phyloP scores from a whole-genome alignment of 2,113 vertebrate genomes.

The Gymnogyps californianus region DNA sequence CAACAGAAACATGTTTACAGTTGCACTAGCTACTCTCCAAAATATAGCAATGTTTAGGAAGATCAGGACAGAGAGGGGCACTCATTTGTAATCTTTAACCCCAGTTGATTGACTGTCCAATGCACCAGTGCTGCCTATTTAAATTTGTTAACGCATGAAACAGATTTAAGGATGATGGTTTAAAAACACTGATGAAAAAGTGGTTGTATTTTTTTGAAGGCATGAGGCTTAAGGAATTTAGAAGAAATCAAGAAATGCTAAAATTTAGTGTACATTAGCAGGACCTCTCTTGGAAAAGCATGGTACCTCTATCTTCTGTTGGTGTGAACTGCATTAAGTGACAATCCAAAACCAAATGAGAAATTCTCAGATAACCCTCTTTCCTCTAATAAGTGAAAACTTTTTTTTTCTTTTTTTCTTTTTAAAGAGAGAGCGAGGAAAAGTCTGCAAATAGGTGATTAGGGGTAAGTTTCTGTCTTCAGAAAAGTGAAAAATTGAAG shows the following conservation, averaged over 20 bases:
- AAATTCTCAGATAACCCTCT: background rate
- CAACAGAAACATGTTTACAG: background rate
- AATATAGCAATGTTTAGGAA: background rate
- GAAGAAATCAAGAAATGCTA: background rate
- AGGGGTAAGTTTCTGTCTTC: background rate
- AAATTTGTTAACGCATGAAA: background rate
- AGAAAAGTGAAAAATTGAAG: background rate
- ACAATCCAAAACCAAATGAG: background rate
- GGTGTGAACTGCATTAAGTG: rapidly evolving
- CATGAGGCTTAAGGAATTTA: background rate
- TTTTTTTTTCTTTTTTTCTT: background rate
- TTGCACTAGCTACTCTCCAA: background rate
- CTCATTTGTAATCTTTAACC: background rate
- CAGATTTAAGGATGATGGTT: background rate
- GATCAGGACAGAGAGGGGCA: background rate
- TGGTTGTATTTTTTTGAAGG: background rate
- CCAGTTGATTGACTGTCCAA: background rate
- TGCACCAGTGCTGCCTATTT: background rate
- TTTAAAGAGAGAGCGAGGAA: background rate
- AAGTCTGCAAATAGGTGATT: background rate
- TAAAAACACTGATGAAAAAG: background rate
- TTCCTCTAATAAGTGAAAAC: background rate
- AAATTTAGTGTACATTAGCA: background rate
- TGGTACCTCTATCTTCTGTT: background rate
- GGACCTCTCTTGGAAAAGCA: background rate